These are phyloP conservation scores for Varanus salvator DNA, from an alignment of 2,113 vertebrate genomes.

Conservation along the genomic window DNA sequence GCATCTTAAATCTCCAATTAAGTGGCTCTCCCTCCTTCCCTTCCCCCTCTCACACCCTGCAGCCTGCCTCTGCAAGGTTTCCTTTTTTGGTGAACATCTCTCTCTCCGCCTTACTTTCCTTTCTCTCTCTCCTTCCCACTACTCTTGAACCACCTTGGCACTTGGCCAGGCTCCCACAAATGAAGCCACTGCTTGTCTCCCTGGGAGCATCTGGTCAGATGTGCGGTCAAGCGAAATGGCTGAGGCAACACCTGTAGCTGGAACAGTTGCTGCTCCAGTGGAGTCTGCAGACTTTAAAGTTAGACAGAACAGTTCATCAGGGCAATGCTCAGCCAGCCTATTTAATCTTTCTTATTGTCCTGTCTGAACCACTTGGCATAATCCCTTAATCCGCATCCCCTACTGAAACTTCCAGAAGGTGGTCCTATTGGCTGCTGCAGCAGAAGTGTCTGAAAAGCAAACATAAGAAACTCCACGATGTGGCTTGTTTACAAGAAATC, in stretches of 20 bases:
- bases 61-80: neutral
- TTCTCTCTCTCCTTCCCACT: neutral
- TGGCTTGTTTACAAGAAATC: too few relatives aligned
- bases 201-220: neutral
- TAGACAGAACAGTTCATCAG: neutral
- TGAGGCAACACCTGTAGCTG: neutral
- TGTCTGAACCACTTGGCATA: neutral
- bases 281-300: neutral
- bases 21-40: neutral
- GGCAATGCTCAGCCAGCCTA: neutral
- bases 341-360: neutral
- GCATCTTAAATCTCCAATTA: conserved; percentile 7
- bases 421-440: neutral
- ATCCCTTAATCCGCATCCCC: neutral
- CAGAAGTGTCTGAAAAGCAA: neutral
- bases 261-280: too few relatives aligned
- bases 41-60: neutral
- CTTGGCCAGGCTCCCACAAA: neutral
- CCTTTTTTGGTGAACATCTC: neutral
- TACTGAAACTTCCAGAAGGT: neutral
- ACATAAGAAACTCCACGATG: too few relatives aligned
- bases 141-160: neutral
- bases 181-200: neutral
- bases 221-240: neutral
- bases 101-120: neutral